Evolutionary conservation across 2,888 invertebrate species (phyloP).

Genomic region (Hemistola chrysoprasaria): DNA sequence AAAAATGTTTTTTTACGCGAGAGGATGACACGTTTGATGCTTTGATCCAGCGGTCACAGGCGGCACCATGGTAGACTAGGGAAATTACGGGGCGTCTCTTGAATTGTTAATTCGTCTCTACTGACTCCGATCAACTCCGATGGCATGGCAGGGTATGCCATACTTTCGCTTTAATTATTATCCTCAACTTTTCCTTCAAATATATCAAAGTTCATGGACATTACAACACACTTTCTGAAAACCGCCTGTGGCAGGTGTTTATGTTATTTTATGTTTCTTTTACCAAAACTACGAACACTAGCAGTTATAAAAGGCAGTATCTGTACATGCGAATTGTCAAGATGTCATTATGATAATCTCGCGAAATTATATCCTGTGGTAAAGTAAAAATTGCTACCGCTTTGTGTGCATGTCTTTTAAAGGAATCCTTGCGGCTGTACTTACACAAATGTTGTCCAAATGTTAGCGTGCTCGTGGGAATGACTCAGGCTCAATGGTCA

Average conservation of each 20-base stretch:
- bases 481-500: slow-evolving; percentile 45
- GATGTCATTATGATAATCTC: slow-evolving; percentile 35
- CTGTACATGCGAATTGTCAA: slow-evolving; percentile 15
- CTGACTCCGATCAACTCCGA: too few species aligned
- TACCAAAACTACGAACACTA: neutral
- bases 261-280: neutral
- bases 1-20: slow-evolving; percentile 51
- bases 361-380: slow-evolving; percentile 35
- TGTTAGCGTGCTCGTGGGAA: slow-evolving; percentile 46
- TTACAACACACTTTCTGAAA: slow-evolving; percentile 4
- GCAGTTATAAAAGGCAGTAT: slow-evolving; percentile 6
- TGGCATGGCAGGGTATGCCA: too few species aligned
- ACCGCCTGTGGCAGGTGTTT: slow-evolving; percentile 25
- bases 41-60: slow-evolving; percentile 50
- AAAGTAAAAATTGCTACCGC: slow-evolving; percentile 38
- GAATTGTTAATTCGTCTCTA: slow-evolving; percentile 52
- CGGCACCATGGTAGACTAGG: slow-evolving; percentile 38
- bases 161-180: too few species aligned
- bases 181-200: too few species aligned
- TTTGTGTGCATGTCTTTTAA: slow-evolving; percentile 36
- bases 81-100: slow-evolving; percentile 44
- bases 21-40: slow-evolving; percentile 35
- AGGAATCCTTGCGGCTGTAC: slow-evolving; percentile 36
- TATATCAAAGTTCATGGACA: too few species aligned
- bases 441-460: slow-evolving; percentile 47